These are phyloP conservation scores for Irena cyanogastra DNA, from an alignment of 2,113 vertebrate genomes.

Conservation along the genomic window DNA sequence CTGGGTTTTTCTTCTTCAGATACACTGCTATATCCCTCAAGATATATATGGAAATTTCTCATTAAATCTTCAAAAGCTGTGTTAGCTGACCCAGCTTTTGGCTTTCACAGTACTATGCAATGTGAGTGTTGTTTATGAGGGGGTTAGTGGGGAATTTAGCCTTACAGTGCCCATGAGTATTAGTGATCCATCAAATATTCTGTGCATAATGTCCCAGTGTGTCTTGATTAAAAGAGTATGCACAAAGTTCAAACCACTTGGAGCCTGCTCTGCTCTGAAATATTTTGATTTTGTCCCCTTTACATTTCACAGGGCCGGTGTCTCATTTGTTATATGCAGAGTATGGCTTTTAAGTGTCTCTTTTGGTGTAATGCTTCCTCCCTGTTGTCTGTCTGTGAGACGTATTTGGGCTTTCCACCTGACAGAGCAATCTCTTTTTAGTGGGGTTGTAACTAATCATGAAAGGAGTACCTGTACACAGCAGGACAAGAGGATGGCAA, in stretches of 20 bases:
- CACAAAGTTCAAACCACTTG: background rate
- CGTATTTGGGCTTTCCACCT: background rate
- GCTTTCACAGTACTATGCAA: background rate
- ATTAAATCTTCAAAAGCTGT: background rate
- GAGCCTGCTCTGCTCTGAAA: background rate
- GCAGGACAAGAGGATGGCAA: background rate
- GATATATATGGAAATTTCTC: background rate
- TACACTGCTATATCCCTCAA: background rate
- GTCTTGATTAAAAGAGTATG: background rate
- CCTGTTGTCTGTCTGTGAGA: background rate
- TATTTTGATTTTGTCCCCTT: background rate
- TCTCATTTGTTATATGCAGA: background rate
- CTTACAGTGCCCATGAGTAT: background rate
- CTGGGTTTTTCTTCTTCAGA: background rate
- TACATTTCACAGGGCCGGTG: background rate
- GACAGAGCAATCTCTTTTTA: background rate
- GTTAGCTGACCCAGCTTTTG: background rate
- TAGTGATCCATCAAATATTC: background rate
- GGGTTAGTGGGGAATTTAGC: background rate
- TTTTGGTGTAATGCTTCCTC: background rate
- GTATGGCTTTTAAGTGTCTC: background rate
- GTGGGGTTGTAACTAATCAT: background rate
- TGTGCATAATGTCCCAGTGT: background rate
- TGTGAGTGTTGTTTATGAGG: background rate
- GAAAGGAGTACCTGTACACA: background rate